Conservation (phyloP, 2,797 vertebrate genomes). For the Micromesistius poutassou region DNA sequence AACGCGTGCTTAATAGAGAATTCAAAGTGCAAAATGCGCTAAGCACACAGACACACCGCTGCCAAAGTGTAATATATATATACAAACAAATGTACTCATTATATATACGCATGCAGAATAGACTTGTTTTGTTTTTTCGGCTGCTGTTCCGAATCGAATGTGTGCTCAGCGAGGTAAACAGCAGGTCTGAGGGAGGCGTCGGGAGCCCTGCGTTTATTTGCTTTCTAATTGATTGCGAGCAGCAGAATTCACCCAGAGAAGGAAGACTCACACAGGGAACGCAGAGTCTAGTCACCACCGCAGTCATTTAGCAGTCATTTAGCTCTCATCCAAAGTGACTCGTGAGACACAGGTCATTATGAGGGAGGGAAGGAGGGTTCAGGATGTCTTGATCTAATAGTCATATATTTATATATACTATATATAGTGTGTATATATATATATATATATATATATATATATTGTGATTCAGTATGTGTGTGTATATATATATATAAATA, state of each 20-base stretch:
- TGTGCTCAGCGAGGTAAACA: background rate
- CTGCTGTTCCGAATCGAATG: background rate
- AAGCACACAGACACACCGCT: background rate
- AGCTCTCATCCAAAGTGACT: background rate
- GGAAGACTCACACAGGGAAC: background rate
- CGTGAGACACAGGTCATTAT: background rate
- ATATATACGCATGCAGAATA: background rate
- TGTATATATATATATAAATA: too few relatives aligned
- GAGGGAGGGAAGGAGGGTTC: too few relatives aligned
- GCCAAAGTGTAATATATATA: background rate
- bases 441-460: too few relatives aligned
- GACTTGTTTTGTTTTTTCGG: background rate
- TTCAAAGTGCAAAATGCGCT: background rate
- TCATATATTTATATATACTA: too few relatives aligned
- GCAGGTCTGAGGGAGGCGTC: background rate
- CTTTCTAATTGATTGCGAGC: background rate
- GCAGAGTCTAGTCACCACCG: background rate
- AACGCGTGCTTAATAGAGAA: background rate
- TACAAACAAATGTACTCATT: background rate
- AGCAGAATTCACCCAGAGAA: background rate
- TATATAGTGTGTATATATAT: too few relatives aligned
- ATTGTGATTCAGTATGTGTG: too few relatives aligned
- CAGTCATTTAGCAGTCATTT: background rate
- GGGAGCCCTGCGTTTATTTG: background rate
- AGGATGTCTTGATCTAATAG: too few relatives aligned